phyloP scores from a whole-genome alignment of 2,797 vertebrate species.

The Tokudaia tokunoshimensis region DNA sequence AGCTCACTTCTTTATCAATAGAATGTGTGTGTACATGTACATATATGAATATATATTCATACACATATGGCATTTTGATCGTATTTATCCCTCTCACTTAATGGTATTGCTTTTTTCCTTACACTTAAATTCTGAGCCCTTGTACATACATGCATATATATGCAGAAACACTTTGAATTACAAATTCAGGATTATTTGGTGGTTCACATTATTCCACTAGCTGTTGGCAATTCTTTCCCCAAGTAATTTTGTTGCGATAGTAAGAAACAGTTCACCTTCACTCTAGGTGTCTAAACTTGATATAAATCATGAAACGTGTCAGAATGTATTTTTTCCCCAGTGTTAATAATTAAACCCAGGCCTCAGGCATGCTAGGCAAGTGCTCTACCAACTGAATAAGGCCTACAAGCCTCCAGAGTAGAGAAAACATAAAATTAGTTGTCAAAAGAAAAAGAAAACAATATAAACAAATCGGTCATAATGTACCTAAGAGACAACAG shows the following conservation, averaged over 20 bases:
- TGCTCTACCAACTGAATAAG: not conserved
- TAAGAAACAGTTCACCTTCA: not conserved
- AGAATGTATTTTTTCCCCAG: not conserved
- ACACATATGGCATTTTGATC: too few species aligned
- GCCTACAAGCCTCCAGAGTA: not conserved
- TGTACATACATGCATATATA: not conserved
- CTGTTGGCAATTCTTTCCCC: not conserved
- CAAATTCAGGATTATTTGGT: not conserved
- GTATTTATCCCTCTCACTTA: too few species aligned
- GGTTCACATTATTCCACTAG: not conserved
- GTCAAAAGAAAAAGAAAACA: not conserved
- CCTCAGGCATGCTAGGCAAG: not conserved
- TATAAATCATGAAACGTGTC: not conserved
- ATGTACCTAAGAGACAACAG: not conserved
- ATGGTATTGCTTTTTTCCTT: too few species aligned
- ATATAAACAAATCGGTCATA: not conserved
- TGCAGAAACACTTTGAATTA: not conserved
- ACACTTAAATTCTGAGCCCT: not conserved
- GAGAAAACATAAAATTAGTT: not conserved
- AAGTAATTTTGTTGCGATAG: not conserved
- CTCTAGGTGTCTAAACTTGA: not conserved
- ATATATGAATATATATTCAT: too few species aligned
- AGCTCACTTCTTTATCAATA: not conserved
- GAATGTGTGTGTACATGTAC: too few species aligned
- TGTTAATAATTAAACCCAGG: not conserved